Evolutionary conservation across 2,888 invertebrate species (phyloP).

Genomic region (Agrotis ipsilon): DNA sequence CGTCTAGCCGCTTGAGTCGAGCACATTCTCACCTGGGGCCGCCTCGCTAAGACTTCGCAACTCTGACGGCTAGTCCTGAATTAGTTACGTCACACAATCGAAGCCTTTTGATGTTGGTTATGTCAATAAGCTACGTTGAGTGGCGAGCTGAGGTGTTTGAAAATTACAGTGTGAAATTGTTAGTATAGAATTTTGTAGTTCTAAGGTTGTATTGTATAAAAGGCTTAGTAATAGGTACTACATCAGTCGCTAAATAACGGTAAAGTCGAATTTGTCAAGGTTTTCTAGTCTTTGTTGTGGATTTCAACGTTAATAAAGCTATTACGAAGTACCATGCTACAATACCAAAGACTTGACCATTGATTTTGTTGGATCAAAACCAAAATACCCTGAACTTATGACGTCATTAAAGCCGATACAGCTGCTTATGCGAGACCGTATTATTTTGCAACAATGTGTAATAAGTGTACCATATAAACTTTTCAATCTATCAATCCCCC

Average conservation of each 20-base stretch:
- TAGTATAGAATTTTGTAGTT: neutral
- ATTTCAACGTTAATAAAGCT: neutral
- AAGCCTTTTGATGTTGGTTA: constrained; percentile 74
- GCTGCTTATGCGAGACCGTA: neutral
- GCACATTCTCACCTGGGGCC: constrained; percentile 90
- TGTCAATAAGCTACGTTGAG: constrained; percentile 52
- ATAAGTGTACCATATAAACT: neutral
- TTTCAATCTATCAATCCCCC: neutral
- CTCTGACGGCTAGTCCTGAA: constrained; percentile 85
- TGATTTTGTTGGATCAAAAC: neutral
- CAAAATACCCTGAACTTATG: neutral
- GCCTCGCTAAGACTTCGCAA: constrained; percentile 89
- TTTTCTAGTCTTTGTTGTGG: neutral
- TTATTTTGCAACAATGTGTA: neutral
- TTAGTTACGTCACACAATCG: constrained; percentile 83
- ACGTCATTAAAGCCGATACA: neutral
- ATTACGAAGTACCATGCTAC: neutral
- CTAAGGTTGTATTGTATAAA: neutral
- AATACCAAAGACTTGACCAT: neutral
- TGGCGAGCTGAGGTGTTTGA: neutral
- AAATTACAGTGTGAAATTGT: neutral
- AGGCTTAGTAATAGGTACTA: neutral
- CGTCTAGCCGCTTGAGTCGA: constrained; percentile 89
- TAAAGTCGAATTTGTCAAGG: neutral
- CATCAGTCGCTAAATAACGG: neutral